These are phyloP conservation scores for Arbacia lixula DNA, from an alignment of 53 echinoderm and acorn worm genomes.

Conservation along the genomic window DNA sequence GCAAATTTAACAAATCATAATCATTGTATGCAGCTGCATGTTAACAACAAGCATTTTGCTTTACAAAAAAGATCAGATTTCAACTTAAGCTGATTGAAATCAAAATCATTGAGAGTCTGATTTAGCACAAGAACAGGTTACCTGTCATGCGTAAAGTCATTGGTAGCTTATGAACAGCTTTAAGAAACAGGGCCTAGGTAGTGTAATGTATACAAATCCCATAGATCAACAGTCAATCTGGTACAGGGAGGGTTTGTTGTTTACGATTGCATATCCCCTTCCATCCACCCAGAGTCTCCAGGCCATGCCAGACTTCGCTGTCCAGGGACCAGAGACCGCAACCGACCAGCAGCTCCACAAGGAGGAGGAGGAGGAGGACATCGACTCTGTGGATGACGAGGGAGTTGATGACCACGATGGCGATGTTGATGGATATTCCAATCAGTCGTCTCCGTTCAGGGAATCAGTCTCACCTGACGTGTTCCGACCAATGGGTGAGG, in stretches of 20 bases:
- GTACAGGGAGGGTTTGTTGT: too few relatives aligned
- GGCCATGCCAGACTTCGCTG: constrained; percentile 34
- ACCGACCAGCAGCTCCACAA: background rate
- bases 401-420: constrained; percentile 23
- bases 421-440: constrained; percentile 31
- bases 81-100: too few relatives aligned
- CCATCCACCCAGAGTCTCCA: constrained; percentile 20
- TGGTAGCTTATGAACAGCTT: too few relatives aligned
- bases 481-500: constrained; percentile 46
- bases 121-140: too few relatives aligned
- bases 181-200: too few relatives aligned
- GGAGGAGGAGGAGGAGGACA: constrained; percentile 19
- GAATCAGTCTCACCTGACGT: constrained; percentile 45
- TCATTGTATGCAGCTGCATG: too few relatives aligned
- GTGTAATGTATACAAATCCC: too few relatives aligned
- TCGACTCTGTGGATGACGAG: background rate
- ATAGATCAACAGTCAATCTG: background rate
- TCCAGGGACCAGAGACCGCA: constrained; percentile 8
- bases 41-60: too few relatives aligned
- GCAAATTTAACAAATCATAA: too few relatives aligned
- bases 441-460: constrained; percentile 36
- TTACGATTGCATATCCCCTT: background rate
- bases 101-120: too few relatives aligned
- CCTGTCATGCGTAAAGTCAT: too few relatives aligned
- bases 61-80: too few relatives aligned